phyloP scores from a whole-genome alignment of 2,113 vertebrate genomes.

The Setophaga petechia region DNA sequence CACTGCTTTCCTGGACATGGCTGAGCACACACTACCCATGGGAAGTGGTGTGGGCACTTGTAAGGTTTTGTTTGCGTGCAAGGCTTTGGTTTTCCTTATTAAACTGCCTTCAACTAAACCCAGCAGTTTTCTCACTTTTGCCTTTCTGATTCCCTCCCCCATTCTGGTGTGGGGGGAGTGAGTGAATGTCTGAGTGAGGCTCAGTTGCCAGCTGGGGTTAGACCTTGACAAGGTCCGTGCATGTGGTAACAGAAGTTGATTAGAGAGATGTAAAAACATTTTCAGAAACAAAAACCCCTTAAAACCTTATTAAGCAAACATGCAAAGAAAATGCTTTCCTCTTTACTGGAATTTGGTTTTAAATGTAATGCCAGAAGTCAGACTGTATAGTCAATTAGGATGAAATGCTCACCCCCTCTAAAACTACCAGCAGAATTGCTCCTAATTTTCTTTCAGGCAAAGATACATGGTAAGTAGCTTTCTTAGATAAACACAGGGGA shows the following conservation, averaged over 20 bases:
- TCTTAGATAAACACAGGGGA: not conserved
- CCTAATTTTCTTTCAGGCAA: not conserved
- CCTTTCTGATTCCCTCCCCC: not conserved
- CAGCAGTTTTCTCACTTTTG: not conserved
- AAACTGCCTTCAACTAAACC: not conserved
- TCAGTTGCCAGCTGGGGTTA: not conserved
- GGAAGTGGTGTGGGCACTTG: not conserved
- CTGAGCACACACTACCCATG: not conserved
- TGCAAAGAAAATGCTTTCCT: not conserved
- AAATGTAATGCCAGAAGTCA: not conserved
- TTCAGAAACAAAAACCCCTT: not conserved
- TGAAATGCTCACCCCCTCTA: not conserved
- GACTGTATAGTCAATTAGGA: not conserved
- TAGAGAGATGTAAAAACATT: not conserved
- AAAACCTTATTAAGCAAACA: not conserved
- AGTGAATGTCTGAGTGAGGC: not conserved
- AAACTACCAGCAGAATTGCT: not conserved
- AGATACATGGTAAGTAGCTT: not conserved
- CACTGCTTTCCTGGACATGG: not conserved
- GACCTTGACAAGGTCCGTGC: not conserved
- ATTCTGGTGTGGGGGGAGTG: accelerated
- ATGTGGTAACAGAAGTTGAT: not conserved
- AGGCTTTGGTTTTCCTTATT: not conserved
- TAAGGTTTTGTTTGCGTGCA: accelerated
- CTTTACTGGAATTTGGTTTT: not conserved